These are phyloP conservation scores for Tangara arthus DNA, from an alignment of 2,797 vertebrate species.

Conservation along the genomic window DNA sequence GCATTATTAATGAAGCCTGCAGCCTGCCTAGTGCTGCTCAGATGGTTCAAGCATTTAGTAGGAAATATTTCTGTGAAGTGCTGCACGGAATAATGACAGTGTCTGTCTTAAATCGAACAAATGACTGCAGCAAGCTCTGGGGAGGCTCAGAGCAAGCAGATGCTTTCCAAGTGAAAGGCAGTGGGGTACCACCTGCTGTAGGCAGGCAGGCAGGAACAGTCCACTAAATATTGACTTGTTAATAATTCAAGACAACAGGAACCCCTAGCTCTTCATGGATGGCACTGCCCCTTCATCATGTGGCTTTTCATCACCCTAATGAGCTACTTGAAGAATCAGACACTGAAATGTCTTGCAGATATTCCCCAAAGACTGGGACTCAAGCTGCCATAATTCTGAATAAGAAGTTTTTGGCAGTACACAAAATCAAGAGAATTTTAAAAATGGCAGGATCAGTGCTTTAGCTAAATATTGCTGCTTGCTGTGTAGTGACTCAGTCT, in stretches of 20 bases:
- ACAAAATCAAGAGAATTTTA: neutral
- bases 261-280: constrained; percentile 67
- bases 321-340: constrained; percentile 68
- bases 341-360: constrained; percentile 53
- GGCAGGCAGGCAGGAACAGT: constrained; percentile 64
- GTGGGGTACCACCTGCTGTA: constrained; percentile 77
- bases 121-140: constrained; percentile 76
- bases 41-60: constrained; percentile 80
- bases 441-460: neutral
- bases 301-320: constrained; percentile 72
- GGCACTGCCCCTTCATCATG: constrained; percentile 65
- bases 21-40: constrained; percentile 77
- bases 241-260: constrained; percentile 77
- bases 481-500: neutral
- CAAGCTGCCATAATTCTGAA: constrained; percentile 14
- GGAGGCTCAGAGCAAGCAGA: constrained; percentile 71
- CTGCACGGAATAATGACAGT: constrained; percentile 77
- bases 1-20: constrained; percentile 87
- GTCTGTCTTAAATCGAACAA: constrained; percentile 83
- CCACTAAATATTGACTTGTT: constrained; percentile 70
- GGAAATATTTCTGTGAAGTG: constrained; percentile 78
- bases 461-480: neutral
- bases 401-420: neutral
- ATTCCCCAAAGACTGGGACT: constrained; percentile 49
- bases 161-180: constrained; percentile 72